phyloP scores from a whole-genome alignment of 2,888 invertebrate species.

The Ormyrus rosae region DNA sequence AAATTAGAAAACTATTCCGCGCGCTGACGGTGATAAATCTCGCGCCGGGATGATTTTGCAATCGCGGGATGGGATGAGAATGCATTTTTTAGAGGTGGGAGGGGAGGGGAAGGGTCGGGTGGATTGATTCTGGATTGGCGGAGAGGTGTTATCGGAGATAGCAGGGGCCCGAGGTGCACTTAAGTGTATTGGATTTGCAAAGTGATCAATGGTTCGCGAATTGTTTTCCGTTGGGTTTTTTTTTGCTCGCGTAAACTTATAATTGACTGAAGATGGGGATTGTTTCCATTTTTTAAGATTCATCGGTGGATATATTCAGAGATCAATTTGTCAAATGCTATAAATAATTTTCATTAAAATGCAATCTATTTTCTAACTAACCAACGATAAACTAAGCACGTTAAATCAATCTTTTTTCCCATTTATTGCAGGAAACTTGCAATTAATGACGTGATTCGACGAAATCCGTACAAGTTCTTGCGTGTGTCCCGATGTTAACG shows the following conservation, averaged over 20 bases:
- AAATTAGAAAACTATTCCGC: constrained; percentile 21
- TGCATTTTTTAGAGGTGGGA: neutral
- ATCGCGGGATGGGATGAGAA: neutral
- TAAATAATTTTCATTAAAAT: too few relatives aligned
- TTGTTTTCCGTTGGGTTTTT: neutral
- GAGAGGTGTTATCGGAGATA: neutral
- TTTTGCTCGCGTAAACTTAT: neutral
- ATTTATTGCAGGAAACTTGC: too few relatives aligned
- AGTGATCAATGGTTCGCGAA: constrained; percentile 6
- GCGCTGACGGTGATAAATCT: neutral
- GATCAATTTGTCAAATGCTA: too few relatives aligned
- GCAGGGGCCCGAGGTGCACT: neutral
- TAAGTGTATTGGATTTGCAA: constrained; percentile 19
- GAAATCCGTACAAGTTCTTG: too few relatives aligned
- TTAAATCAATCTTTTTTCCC: too few relatives aligned
- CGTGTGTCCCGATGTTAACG: too few relatives aligned
- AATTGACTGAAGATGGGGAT: too few relatives aligned
- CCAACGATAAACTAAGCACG: too few relatives aligned
- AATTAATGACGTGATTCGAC: too few relatives aligned
- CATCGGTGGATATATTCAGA: too few relatives aligned
- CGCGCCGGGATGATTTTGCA: neutral
- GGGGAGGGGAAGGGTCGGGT: neutral
- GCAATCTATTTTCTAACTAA: too few relatives aligned
- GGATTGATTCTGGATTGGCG: constrained; percentile 3
- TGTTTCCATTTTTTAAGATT: too few relatives aligned